Percentiles rank a stretch among this genome's conserved stretches.
These are phyloP conservation scores for Urocitellus parryii DNA, from an alignment of 2,113 vertebrate species.

Conservation along the genomic window DNA sequence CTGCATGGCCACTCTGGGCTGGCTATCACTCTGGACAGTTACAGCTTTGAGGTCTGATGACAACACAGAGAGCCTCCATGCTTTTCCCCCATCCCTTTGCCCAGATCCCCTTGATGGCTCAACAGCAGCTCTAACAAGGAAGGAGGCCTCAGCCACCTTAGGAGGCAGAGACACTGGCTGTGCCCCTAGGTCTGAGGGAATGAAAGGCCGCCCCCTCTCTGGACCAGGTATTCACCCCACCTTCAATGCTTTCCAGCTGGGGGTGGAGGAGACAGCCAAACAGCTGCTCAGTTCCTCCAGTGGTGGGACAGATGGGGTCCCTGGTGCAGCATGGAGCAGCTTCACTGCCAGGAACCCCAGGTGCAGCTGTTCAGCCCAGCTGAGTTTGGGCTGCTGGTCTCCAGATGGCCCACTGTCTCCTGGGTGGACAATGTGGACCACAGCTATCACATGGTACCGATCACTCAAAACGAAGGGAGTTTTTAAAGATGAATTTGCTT, in stretches of 20 bases:
- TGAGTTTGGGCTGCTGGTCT: neutral
- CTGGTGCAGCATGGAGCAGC: neutral
- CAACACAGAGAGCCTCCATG: neutral
- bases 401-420: neutral
- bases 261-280: neutral
- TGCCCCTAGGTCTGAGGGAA: neutral
- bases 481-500: neutral
- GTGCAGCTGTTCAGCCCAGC: neutral
- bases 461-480: neutral
- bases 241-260: neutral
- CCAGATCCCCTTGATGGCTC: neutral
- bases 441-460: neutral
- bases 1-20: neutral
- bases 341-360: neutral
- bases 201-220: neutral
- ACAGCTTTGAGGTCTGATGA: neutral
- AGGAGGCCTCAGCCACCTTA: neutral
- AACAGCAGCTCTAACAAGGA: neutral
- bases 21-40: neutral
- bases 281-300: neutral
- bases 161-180: neutral
- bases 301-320: neutral
- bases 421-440: neutral
- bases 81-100: neutral
- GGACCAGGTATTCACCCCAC: neutral